A percentile compares a stretch with the other conserved stretches of the same genome.
Evolutionary conservation across 2,888 invertebrate species (phyloP).

Genomic region (Hedya salicella): DNA sequence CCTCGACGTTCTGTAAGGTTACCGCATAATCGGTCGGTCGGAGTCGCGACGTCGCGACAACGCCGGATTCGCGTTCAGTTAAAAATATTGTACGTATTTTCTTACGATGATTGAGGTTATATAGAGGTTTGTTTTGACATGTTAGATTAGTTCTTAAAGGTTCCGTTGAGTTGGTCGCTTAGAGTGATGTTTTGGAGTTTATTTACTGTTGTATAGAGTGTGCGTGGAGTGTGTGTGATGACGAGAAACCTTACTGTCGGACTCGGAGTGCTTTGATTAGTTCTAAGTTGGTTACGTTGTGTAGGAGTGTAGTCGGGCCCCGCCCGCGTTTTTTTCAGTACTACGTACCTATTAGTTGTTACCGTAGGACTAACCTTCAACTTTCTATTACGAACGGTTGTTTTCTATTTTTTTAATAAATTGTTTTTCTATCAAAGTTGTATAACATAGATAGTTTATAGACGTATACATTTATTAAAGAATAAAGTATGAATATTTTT

Average conservation of each 20-base stretch:
- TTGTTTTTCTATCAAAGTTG: conserved; percentile 62
- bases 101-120: conserved; percentile 55
- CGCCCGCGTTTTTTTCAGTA: not conserved
- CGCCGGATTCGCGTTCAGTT: no score
- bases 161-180: conserved; percentile 78
- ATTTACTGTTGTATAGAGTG: conserved; percentile 82
- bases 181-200: conserved; percentile 73
- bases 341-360: conserved; percentile 33
- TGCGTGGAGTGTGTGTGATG: conserved; percentile 61
- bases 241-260: conserved; percentile 75
- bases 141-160: conserved; percentile 69
- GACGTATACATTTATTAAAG: conserved; percentile 70
- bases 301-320: conserved; percentile 49
- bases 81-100: conserved; percentile 55
- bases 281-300: conserved; percentile 75
- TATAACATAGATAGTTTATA: conserved; percentile 72
- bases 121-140: conserved; percentile 64
- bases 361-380: conserved; percentile 46
- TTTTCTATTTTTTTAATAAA: conserved; percentile 55
- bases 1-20: conserved; percentile 54
- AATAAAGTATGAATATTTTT: conserved; percentile 66
- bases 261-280: conserved; percentile 58
- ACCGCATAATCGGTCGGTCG: conserved; percentile 55
- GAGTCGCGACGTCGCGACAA: no score
- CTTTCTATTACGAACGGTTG: conserved; percentile 49